A percentile compares a stretch with the other conserved stretches of the same genome.
These are phyloP conservation scores for Caenorhabditis imperialis DNA, from an alignment of 2,888 invertebrate genomes.

Conservation along the genomic window DNA sequence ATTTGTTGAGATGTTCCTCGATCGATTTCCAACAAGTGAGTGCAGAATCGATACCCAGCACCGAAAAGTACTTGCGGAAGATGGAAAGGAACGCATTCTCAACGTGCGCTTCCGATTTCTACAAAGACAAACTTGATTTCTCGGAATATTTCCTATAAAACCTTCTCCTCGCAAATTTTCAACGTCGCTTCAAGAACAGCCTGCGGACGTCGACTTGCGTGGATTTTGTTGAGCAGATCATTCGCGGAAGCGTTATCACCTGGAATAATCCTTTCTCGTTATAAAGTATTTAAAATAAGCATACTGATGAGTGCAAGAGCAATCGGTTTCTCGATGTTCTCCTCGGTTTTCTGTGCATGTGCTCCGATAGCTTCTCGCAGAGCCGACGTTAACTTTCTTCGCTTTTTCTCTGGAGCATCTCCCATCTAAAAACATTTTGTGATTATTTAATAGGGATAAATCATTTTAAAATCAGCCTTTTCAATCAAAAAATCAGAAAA, in stretches of 20 bases:
- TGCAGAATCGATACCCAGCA: conserved; percentile 42
- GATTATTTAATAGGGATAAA: not conserved
- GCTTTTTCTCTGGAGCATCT: conserved; percentile 37
- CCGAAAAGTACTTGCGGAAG: conserved; percentile 32
- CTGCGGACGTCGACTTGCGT: conserved; percentile 36
- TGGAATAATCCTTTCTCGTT: not conserved
- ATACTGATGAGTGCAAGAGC: conserved; percentile 38
- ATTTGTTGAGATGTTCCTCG: conserved; percentile 14
- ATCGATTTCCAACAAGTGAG: conserved; percentile 29
- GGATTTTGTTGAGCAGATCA: conserved; percentile 39
- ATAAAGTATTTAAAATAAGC: not conserved
- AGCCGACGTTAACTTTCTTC: conserved; percentile 34
- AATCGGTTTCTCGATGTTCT: conserved; percentile 49
- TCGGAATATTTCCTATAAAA: not conserved
- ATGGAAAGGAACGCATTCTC: conserved; percentile 28
- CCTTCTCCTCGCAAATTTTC: conserved; percentile 38
- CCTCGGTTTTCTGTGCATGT: conserved; percentile 35
- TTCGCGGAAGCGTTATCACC: conserved; percentile 41
- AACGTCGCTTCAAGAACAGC: conserved; percentile 21
- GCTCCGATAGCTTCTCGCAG: conserved; percentile 46
- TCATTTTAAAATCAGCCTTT: too few species aligned
- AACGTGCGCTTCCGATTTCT: conserved; percentile 37
- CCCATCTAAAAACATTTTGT: conserved; percentile 28
- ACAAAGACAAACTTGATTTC: not conserved
- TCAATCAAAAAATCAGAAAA: too few species aligned